These are phyloP conservation scores for Celastrina argiolus DNA, from an alignment of 2,888 invertebrate species.

Conservation along the genomic window DNA sequence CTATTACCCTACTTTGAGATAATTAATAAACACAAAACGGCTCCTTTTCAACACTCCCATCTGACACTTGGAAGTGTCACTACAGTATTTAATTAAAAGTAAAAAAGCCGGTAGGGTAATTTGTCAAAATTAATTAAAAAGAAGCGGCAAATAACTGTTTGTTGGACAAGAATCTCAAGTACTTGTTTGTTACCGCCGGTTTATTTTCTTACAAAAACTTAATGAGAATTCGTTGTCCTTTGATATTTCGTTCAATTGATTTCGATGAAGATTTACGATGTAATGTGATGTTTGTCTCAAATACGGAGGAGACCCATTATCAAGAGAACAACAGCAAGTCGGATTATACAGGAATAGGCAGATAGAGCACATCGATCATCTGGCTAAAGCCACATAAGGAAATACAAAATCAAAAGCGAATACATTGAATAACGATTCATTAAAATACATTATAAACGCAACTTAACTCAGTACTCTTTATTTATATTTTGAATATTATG, in stretches of 20 bases:
- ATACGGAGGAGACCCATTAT: background rate
- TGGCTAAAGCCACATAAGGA: too few relatives aligned
- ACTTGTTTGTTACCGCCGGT: conserved; percentile 44
- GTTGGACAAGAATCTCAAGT: conserved; percentile 54
- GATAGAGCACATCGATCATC: too few relatives aligned
- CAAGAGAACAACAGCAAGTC: too few relatives aligned
- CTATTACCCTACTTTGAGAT: conserved; percentile 38
- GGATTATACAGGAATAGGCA: too few relatives aligned
- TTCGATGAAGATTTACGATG: background rate
- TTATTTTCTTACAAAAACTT: conserved; percentile 46
- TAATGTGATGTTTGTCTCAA: background rate
- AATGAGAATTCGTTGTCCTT: conserved; percentile 25
- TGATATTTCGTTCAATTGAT: background rate
- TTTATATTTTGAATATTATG: too few relatives aligned
- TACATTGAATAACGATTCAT: too few relatives aligned
- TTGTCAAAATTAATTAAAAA: conserved; percentile 78
- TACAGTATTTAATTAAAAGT: conserved; percentile 75
- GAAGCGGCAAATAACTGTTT: conserved; percentile 58
- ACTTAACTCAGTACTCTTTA: too few relatives aligned
- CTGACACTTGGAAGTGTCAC: conserved; percentile 58
- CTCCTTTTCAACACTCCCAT: conserved; percentile 51
- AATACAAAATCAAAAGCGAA: too few relatives aligned
- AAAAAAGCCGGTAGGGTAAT: conserved; percentile 70
- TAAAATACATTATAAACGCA: too few relatives aligned
- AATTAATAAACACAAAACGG: conserved; percentile 57